These are phyloP conservation scores for Tympanuchus pallidicinctus DNA, from an alignment of 2,113 vertebrate genomes.

Conservation along the genomic window DNA sequence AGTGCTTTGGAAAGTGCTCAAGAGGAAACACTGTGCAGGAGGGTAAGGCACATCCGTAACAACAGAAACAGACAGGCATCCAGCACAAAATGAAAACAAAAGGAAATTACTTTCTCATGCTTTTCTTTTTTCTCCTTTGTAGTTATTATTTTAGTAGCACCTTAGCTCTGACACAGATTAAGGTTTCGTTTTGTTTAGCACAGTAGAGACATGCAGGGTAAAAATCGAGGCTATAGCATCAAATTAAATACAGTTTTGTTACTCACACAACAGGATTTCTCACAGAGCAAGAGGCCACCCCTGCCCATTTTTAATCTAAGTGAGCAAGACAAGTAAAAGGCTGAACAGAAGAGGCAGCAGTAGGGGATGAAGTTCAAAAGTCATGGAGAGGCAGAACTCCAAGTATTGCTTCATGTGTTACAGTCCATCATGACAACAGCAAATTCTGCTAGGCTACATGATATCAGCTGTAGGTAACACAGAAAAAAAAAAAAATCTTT, in stretches of 20 bases:
- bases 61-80: background rate
- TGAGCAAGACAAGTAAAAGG: background rate
- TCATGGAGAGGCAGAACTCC: background rate
- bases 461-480: background rate
- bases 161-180: background rate
- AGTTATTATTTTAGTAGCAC: background rate
- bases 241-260: background rate
- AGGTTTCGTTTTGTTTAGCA: background rate
- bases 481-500: background rate
- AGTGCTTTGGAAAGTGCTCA: conserved; percentile 5
- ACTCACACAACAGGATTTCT: background rate
- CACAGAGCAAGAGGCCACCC: background rate
- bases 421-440: accelerated
- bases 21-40: conserved; percentile 20
- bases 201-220: background rate
- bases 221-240: background rate
- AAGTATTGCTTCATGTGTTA: background rate
- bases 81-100: background rate
- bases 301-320: background rate
- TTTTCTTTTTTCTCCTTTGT: background rate
- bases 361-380: background rate
- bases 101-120: background rate
- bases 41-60: background rate
- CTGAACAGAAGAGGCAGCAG: background rate
- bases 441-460: background rate